Evolutionary conservation across 1,140 invertebrate genomes (phyloP).

Genomic region (Drosophila biarmipes): DNA sequence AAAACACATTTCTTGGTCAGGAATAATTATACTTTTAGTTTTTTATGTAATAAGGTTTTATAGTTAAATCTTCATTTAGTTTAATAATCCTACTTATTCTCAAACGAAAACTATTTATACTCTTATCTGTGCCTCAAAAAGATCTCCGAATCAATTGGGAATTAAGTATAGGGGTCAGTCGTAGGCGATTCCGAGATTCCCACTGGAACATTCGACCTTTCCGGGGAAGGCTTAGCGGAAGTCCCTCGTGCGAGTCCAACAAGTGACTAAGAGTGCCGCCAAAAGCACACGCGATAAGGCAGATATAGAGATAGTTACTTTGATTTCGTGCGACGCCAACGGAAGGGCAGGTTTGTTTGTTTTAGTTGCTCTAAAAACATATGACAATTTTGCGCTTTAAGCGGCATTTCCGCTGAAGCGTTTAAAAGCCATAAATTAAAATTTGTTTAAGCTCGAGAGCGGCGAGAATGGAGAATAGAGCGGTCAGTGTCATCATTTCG

Average conservation of each 20-base stretch:
- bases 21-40: neutral
- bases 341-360: slow-evolving; percentile 20
- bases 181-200: neutral
- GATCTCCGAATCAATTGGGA: slow-evolving; percentile 7
- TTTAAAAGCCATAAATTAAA: slow-evolving; percentile 78
- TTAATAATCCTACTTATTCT: neutral
- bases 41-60: neutral
- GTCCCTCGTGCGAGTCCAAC: slow-evolving; percentile 16
- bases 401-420: slow-evolving; percentile 75
- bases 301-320: slow-evolving; percentile 50
- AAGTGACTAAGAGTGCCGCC: slow-evolving; percentile 30
- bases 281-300: slow-evolving; percentile 36
- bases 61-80: too few relatives aligned
- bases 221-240: slow-evolving; percentile 40
- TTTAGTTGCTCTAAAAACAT: slow-evolving; percentile 40
- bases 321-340: slow-evolving; percentile 60
- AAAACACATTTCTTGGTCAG: too few relatives aligned
- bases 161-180: slow-evolving; percentile 18
- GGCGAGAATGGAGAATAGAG: slow-evolving; percentile 59
- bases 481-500: slow-evolving; percentile 73
- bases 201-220: slow-evolving; percentile 7
- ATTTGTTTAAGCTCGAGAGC: slow-evolving; percentile 67
- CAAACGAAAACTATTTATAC: neutral
- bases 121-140: neutral
- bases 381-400: slow-evolving; percentile 75